phyloP scores from a whole-genome alignment of 2,888 invertebrate genomes.

The Napeogenes inachia region DNA sequence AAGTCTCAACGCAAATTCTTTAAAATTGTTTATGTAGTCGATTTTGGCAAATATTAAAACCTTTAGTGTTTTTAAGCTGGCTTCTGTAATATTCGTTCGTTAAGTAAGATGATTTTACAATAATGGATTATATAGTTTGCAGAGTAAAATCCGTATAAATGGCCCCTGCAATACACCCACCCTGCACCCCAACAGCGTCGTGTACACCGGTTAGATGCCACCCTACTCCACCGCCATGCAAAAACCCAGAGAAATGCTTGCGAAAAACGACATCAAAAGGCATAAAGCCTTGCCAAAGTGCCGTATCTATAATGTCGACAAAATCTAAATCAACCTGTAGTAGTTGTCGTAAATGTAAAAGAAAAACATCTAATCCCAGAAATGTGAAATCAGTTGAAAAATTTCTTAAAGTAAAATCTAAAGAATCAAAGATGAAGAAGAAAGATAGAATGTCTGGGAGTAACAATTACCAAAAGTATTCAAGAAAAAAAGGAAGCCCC shows the following conservation, averaged over 20 bases:
- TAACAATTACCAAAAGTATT: slow-evolving; percentile 45
- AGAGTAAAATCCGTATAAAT: slow-evolving; percentile 44
- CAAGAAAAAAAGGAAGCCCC: slow-evolving; percentile 41
- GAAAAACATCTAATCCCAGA: slow-evolving; percentile 33
- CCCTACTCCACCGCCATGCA: slow-evolving; percentile 58
- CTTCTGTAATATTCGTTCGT: background rate
- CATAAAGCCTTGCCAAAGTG: slow-evolving; percentile 56
- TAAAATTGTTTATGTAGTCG: background rate
- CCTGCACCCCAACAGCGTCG: slow-evolving; percentile 62
- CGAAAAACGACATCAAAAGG: slow-evolving; percentile 50
- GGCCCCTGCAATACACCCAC: slow-evolving; percentile 60
- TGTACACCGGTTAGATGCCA: slow-evolving; percentile 62
- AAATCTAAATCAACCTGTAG: slow-evolving; percentile 49
- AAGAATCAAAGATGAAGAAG: slow-evolving; percentile 49
- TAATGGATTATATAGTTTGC: slow-evolving; percentile 32
- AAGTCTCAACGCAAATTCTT: slow-evolving; percentile 1
- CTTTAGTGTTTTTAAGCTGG: background rate
- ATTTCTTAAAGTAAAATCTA: slow-evolving; percentile 53
- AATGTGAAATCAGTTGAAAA: slow-evolving; percentile 41
- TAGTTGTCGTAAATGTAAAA: slow-evolving; percentile 47
- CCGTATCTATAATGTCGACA: slow-evolving; percentile 60
- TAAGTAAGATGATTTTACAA: background rate
- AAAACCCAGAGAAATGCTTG: slow-evolving; percentile 59
- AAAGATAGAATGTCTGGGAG: slow-evolving; percentile 49
- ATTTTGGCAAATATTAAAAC: background rate